These are phyloP conservation scores for Grantiella picta DNA, from an alignment of 2,113 vertebrate species.

Conservation along the genomic window DNA sequence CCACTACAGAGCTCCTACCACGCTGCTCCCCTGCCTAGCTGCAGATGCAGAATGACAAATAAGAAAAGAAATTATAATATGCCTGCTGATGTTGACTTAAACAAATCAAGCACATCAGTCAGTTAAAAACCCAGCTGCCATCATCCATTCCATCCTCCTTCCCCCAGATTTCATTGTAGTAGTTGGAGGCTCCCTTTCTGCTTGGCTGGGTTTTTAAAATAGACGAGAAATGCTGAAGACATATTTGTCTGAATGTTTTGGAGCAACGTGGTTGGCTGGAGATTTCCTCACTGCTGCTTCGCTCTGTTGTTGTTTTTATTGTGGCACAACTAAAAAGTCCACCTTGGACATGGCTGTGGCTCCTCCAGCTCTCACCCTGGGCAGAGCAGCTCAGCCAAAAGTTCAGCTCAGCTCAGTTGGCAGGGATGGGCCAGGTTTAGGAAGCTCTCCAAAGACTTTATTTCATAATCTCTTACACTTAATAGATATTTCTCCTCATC, in stretches of 20 bases:
- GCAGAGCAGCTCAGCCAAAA: background rate
- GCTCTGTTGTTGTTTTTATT: background rate
- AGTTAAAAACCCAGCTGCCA: background rate
- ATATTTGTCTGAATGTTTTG: conserved; percentile 20
- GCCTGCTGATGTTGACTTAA: conserved; percentile 7
- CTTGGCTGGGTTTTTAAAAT: conserved; percentile 6
- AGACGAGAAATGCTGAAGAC: conserved; percentile 27
- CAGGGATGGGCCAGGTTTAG: background rate
- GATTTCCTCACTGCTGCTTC: background rate
- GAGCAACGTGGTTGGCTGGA: background rate
- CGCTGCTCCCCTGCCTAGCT: conserved; percentile 21
- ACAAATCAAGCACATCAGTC: conserved; percentile 29
- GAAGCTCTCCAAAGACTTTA: background rate
- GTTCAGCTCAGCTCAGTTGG: background rate
- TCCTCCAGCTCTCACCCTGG: background rate
- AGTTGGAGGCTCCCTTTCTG: background rate
- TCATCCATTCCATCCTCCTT: background rate
- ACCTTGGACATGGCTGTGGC: background rate
- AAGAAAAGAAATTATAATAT: conserved; percentile 21
- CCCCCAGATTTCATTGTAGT: background rate
- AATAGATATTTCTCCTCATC: conserved; percentile 3
- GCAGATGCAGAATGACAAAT: conserved; percentile 47
- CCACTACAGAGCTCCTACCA: background rate
- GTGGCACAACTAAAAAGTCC: background rate
- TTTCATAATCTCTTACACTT: background rate